Evolutionary conservation across 2,888 invertebrate genomes (phyloP).

Genomic region (Lasius platythorax): DNA sequence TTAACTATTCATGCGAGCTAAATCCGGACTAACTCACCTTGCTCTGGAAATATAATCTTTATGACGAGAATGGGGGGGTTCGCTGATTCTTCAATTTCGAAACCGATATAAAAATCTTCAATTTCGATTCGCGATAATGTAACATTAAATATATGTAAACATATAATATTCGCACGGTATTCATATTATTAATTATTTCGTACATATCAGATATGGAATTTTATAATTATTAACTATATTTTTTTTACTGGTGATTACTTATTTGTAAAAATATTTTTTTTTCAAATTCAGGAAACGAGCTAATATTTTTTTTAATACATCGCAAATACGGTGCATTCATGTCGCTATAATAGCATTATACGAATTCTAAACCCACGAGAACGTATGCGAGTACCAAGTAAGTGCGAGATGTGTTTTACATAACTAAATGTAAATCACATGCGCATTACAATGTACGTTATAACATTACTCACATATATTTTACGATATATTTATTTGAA

Average conservation of each 20-base stretch:
- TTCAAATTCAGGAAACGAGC: too few relatives aligned
- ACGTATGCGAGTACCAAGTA: not conserved
- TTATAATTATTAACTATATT: not conserved
- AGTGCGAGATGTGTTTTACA: conserved; percentile 22
- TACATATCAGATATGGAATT: not conserved
- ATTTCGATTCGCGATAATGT: not conserved
- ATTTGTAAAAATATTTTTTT: not conserved
- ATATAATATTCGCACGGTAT: not conserved
- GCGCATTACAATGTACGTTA: conserved; percentile 20
- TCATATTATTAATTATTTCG: not conserved
- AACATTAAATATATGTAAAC: not conserved
- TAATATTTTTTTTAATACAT: not conserved
- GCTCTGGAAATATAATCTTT: not conserved
- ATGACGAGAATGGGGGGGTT: not conserved
- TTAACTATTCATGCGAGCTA: conserved; percentile 25
- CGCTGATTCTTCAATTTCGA: not conserved
- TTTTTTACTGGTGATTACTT: not conserved
- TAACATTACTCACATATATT: conserved; percentile 28
- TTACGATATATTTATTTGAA: conserved; percentile 5
- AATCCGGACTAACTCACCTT: conserved; percentile 5
- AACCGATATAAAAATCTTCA: not conserved
- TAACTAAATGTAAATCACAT: conserved; percentile 55
- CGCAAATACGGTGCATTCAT: conserved; percentile 3
- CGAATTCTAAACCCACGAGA: not conserved
- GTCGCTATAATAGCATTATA: not conserved